Evolutionary conservation across 2,888 invertebrate species (phyloP).

Genomic region (Microchrysa polita): DNA sequence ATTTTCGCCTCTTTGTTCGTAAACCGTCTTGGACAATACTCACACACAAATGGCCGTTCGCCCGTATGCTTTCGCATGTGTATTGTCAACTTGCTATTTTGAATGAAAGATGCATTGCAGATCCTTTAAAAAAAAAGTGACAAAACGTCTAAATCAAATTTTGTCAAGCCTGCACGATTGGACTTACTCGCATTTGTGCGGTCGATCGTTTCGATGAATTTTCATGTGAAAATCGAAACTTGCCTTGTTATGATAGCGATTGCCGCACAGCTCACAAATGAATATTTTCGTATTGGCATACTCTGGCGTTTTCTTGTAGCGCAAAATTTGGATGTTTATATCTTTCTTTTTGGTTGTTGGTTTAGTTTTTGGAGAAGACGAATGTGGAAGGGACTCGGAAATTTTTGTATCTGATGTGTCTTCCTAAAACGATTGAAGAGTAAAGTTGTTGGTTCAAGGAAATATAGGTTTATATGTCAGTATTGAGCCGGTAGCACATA

Average conservation of each 20-base stretch:
- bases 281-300: neutral
- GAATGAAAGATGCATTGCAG: constrained; percentile 9
- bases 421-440: too few species aligned
- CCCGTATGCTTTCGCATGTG: constrained; percentile 41
- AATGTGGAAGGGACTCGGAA: neutral
- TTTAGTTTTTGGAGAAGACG: neutral
- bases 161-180: neutral
- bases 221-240: constrained; percentile 29
- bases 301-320: neutral
- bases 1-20: constrained; percentile 19
- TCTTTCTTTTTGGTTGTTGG: neutral
- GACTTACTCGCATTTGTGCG: constrained; percentile 32
- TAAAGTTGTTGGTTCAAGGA: too few species aligned
- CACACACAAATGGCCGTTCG: constrained; percentile 18
- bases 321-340: neutral
- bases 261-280: constrained; percentile 33
- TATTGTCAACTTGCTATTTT: constrained; percentile 20
- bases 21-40: constrained; percentile 16
- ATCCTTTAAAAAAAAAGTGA: constrained; percentile 10
- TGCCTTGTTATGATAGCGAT: neutral
- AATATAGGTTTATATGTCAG: too few species aligned
- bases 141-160: neutral
- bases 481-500: too few species aligned
- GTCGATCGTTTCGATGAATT: constrained; percentile 31
- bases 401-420: too few species aligned